phyloP scores from a whole-genome alignment of 2,888 invertebrate genomes.

The Bruchidius siliquastri region DNA sequence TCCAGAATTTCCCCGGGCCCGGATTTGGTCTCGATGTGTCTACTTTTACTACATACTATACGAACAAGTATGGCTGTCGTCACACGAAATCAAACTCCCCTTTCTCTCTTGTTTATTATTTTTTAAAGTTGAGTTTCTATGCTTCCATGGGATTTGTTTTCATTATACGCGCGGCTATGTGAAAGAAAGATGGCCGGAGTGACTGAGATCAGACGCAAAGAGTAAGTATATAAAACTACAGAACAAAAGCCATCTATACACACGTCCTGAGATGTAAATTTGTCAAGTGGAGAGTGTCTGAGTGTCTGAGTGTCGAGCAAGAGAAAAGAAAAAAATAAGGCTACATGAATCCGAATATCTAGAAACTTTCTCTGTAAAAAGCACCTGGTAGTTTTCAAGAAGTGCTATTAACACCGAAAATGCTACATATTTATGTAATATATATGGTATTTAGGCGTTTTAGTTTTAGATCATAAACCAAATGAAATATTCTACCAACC shows the following conservation, averaged over 20 bases:
- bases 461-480: too few relatives aligned
- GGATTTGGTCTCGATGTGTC: too few relatives aligned
- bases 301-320: neutral
- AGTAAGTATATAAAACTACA: neutral
- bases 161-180: neutral
- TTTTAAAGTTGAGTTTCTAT: too few relatives aligned
- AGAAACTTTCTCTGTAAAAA: neutral
- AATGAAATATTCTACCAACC: too few relatives aligned
- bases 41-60: too few relatives aligned
- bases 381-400: neutral
- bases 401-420: neutral
- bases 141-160: neutral
- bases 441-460: too few relatives aligned
- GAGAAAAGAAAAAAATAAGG: neutral
- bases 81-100: too few relatives aligned
- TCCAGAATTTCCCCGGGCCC: too few relatives aligned
- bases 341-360: neutral
- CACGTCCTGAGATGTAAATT: neutral
- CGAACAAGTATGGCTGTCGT: too few relatives aligned
- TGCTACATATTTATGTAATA: too few relatives aligned
- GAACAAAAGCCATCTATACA: neutral
- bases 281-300: neutral
- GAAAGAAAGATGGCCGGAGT: neutral
- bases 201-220: neutral
- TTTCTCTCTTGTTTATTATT: too few relatives aligned